Conservation (phyloP, 2,113 vertebrate species). For the Rhynchomys soricoides region DNA sequence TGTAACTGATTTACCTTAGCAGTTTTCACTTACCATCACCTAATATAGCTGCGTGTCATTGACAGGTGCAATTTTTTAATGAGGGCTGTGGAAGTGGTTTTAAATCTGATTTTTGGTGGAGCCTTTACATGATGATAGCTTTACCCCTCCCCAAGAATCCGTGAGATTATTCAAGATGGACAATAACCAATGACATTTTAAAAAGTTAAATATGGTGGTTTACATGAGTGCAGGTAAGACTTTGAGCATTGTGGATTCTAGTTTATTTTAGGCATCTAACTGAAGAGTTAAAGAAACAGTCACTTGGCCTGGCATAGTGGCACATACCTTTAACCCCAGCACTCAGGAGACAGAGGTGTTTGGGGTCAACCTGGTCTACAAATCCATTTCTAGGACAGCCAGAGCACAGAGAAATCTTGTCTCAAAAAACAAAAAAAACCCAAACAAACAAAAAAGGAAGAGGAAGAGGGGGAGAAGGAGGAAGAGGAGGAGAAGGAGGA, state of each 20-base stretch:
- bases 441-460: too few species aligned
- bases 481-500: neutral
- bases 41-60: constrained; percentile 36
- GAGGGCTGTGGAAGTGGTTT: constrained; percentile 1
- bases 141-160: neutral
- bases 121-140: neutral
- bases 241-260: neutral
- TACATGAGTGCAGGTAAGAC: neutral
- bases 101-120: neutral
- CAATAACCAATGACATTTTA: neutral
- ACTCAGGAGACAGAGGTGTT: too few species aligned
- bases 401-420: too few species aligned
- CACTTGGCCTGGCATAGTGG: neutral
- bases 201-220: constrained; percentile 2
- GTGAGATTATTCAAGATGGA: constrained; percentile 19
- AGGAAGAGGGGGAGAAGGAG: neutral
- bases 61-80: constrained; percentile 49
- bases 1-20: constrained; percentile 55
- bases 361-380: too few species aligned
- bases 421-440: too few species aligned
- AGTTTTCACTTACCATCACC: constrained; percentile 29
- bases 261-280: constrained; percentile 33
- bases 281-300: neutral
- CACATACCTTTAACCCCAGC: too few species aligned
- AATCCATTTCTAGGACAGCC: too few species aligned